phyloP scores from a whole-genome alignment of 1,140 invertebrate species.

The Reticulitermes speratus region DNA sequence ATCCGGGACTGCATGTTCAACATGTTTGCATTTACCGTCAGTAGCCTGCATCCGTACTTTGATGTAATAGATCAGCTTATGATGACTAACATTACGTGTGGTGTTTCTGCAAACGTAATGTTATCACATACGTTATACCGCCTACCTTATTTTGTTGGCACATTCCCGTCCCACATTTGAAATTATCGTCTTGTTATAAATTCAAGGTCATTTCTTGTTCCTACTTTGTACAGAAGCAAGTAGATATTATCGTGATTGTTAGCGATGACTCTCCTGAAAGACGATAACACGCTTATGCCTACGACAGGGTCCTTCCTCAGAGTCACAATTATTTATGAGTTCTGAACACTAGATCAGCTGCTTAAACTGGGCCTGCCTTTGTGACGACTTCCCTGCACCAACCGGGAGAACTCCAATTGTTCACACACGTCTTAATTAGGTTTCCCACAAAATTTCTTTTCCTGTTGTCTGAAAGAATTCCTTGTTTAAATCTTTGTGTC shows the following conservation, averaged over 20 bases:
- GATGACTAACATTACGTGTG: background rate
- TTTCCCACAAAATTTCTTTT: no score
- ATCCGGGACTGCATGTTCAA: no score
- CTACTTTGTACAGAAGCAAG: background rate
- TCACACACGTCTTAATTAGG: background rate
- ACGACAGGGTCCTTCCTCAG: background rate
- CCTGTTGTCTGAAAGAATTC: no score
- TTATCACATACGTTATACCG: background rate
- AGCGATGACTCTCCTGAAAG: background rate
- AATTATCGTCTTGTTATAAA: background rate
- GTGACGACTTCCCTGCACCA: background rate
- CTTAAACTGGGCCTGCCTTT: background rate
- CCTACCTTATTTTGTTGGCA: background rate
- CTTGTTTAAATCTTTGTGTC: no score
- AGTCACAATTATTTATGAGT: background rate
- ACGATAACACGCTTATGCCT: background rate
- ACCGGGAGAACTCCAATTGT: no score
- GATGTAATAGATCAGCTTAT: no score
- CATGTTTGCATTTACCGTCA: no score
- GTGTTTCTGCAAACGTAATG: background rate
- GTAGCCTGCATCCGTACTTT: no score
- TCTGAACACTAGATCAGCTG: background rate
- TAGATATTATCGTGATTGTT: background rate
- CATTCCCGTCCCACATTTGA: background rate
- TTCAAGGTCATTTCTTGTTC: background rate